These are phyloP conservation scores for Phasia obesa DNA, from an alignment of 2,888 invertebrate species.

Conservation along the genomic window DNA sequence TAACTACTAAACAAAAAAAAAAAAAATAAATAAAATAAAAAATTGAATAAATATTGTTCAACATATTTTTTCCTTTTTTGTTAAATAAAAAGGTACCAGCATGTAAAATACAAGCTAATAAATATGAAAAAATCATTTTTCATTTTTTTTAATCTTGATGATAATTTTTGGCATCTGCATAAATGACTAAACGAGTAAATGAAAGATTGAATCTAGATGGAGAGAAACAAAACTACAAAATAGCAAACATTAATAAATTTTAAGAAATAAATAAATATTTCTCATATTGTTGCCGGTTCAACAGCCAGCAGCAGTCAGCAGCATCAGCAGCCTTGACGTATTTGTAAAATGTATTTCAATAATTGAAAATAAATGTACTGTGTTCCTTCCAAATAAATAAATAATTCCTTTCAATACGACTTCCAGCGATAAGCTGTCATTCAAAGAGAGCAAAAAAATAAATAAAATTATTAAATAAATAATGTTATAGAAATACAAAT, in stretches of 20 bases:
- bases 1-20: constrained; percentile 19
- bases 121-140: constrained; percentile 51
- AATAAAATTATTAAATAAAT: too few species aligned
- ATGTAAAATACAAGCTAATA: constrained; percentile 11
- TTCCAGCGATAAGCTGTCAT: constrained; percentile 65
- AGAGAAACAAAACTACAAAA: neutral
- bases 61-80: too few species aligned
- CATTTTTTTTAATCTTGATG: constrained; percentile 58
- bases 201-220: neutral
- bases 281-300: constrained; percentile 9
- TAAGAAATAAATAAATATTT: constrained; percentile 17
- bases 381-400: constrained; percentile 5
- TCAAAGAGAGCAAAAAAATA: too few species aligned
- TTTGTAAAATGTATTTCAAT: constrained; percentile 11
- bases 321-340: constrained; percentile 35
- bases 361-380: neutral
- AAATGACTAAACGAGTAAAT: constrained; percentile 41
- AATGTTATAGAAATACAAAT: too few species aligned
- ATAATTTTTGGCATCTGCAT: constrained; percentile 68
- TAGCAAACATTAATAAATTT: constrained; percentile 5
- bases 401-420: constrained; percentile 51
- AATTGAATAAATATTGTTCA: too few species aligned
- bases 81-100: constrained; percentile 11
- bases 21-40: too few species aligned
- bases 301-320: constrained; percentile 19